These are phyloP conservation scores for Pelosia muscerda DNA, from an alignment of 2,888 invertebrate genomes.

Conservation along the genomic window DNA sequence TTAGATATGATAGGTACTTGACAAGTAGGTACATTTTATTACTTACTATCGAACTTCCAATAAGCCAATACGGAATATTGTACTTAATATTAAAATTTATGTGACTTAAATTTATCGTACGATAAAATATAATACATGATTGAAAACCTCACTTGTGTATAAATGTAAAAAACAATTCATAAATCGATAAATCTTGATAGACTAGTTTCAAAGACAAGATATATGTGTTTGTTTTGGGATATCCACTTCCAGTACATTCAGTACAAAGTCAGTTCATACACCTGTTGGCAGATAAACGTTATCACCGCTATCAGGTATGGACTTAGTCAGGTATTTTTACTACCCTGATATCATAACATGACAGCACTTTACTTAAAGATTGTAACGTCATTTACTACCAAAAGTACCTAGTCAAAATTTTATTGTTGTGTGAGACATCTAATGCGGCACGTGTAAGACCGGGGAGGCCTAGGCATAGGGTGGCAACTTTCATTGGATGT, in stretches of 20 bases:
- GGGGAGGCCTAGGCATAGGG: background rate
- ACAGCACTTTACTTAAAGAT: constrained; percentile 35
- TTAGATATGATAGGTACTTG: no score
- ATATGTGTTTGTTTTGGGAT: constrained; percentile 18
- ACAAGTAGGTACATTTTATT: no score
- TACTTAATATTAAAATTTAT: background rate
- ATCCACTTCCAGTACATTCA: constrained; percentile 50
- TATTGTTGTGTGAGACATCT: background rate
- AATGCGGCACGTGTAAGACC: background rate
- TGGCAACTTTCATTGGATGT: background rate
- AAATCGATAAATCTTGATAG: constrained; percentile 15
- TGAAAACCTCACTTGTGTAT: background rate
- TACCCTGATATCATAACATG: constrained; percentile 32
- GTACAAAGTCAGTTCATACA: constrained; percentile 69
- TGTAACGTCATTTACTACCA: constrained; percentile 16
- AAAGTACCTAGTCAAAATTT: background rate
- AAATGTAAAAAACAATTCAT: background rate
- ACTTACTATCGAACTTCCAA: no score
- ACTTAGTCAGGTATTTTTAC: constrained; percentile 39
- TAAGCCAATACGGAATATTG: background rate
- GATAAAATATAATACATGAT: background rate
- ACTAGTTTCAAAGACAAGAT: constrained; percentile 9
- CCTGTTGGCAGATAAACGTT: constrained; percentile 59
- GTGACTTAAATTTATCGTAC: background rate
- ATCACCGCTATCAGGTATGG: constrained; percentile 48